Evolutionary conservation across 2,888 invertebrate genomes (phyloP).

Genomic region (Hofmannophila pseudospretella): DNA sequence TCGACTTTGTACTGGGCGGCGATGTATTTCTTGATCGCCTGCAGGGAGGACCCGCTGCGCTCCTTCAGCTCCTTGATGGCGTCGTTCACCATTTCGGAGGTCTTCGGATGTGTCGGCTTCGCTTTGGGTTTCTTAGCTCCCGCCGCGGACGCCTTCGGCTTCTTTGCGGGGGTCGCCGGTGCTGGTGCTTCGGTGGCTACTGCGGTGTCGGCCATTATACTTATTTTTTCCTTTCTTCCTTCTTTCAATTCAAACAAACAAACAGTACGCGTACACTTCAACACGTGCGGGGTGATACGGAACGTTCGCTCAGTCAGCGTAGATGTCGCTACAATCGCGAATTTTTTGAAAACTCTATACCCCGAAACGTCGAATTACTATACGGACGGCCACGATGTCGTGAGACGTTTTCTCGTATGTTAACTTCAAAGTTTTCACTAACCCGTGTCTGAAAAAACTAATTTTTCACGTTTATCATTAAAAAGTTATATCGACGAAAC

Average conservation of each 20-base stretch:
- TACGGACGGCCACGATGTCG: no score
- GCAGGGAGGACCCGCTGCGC: slow-evolving; percentile 77
- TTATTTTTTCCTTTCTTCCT: background rate
- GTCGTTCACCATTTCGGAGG: slow-evolving; percentile 72
- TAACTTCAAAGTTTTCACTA: no score
- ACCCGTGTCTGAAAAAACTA: no score
- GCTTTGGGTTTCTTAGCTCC: slow-evolving; percentile 37
- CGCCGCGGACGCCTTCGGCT: slow-evolving; percentile 10
- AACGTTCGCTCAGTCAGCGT: no score
- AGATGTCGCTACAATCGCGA: no score
- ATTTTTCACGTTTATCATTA: no score
- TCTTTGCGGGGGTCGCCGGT: slow-evolving; percentile 8
- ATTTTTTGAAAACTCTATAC: no score
- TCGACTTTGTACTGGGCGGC: slow-evolving; percentile 27
- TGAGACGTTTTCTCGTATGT: no score
- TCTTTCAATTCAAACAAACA: no score
- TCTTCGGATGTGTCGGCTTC: slow-evolving; percentile 44
- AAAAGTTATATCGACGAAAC: no score
- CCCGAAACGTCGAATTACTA: background rate
- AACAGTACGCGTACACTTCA: no score
- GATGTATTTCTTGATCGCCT: slow-evolving; percentile 81
- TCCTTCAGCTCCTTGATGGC: slow-evolving; percentile 75
- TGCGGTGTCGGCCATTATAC: slow-evolving; percentile 34
- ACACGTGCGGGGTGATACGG: no score
- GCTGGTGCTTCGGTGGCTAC: slow-evolving; percentile 35